Conservation (phyloP, 2,888 invertebrate genomes). For the Blastobasis adustella region DNA sequence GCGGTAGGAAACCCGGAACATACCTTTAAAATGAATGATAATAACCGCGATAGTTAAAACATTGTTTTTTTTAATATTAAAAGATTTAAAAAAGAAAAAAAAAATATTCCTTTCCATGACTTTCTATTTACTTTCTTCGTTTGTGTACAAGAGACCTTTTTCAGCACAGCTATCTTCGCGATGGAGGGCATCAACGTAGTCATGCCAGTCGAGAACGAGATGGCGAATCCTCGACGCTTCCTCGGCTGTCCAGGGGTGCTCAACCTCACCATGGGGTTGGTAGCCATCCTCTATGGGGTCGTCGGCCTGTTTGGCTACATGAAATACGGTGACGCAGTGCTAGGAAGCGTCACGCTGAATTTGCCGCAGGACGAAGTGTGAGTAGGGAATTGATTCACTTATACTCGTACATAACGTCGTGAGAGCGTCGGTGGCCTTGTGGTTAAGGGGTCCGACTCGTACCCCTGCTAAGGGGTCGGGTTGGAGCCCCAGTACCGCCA, state of each 20-base stretch:
- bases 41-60: too few species aligned
- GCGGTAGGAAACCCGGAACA: too few species aligned
- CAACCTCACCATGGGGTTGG: slow-evolving; percentile 88
- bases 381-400: slow-evolving; percentile 38
- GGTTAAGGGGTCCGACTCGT: too few species aligned
- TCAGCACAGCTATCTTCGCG: slow-evolving; percentile 91
- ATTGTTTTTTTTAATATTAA: too few species aligned
- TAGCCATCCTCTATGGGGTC: slow-evolving; percentile 83
- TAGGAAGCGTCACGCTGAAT: slow-evolving; percentile 88
- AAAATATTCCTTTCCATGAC: background rate
- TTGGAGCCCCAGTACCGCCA: too few species aligned
- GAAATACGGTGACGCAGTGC: slow-evolving; percentile 82
- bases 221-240: slow-evolving; percentile 86
- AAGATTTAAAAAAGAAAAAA: background rate
- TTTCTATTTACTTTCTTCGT: background rate
- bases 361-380: slow-evolving; percentile 79
- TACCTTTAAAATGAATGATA: too few species aligned
- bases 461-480: too few species aligned
- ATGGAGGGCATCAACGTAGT: slow-evolving; percentile 97
- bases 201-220: slow-evolving; percentile 94
- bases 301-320: slow-evolving; percentile 93
- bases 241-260: slow-evolving; percentile 89
- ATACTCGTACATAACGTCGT: too few species aligned
- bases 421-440: too few species aligned
- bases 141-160: background rate